A percentile compares a stretch with the other conserved stretches of the same genome.
Conservation (phyloP, 2,888 invertebrate genomes). For the Cantharis rustica region DNA sequence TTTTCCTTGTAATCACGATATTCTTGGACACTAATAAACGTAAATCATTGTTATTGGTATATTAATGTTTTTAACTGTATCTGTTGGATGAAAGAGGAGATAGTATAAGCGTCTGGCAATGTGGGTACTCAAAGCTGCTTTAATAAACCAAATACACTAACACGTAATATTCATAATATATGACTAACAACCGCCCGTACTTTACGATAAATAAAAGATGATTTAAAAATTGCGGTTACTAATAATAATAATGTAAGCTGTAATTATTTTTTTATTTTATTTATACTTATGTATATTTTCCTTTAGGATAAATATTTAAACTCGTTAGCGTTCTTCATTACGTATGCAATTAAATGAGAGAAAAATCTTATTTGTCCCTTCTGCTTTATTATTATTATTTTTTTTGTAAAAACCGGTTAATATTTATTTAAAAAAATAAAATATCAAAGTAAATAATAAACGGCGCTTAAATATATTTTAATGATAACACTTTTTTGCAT, state of each 20-base stretch:
- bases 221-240: background rate
- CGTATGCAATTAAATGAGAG: background rate
- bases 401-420: background rate
- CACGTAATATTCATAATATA: background rate
- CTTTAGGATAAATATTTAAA: background rate
- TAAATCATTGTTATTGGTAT: background rate
- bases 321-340: background rate
- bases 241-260: background rate
- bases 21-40: background rate
- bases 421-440: background rate
- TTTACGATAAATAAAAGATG: background rate
- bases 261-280: background rate
- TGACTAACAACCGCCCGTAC: background rate
- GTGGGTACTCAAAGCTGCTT: background rate
- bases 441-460: conserved; percentile 6
- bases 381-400: background rate
- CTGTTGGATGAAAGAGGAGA: background rate
- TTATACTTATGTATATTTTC: background rate
- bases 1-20: background rate
- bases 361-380: background rate
- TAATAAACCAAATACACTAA: background rate
- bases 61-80: background rate
- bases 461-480: conserved; percentile 18
- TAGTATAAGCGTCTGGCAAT: background rate
- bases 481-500: conserved; percentile 24